A percentile compares a stretch with the other conserved stretches of the same genome.
Evolutionary conservation across 2,113 vertebrate genomes (phyloP).

Genomic region (Otocyon megalotis): DNA sequence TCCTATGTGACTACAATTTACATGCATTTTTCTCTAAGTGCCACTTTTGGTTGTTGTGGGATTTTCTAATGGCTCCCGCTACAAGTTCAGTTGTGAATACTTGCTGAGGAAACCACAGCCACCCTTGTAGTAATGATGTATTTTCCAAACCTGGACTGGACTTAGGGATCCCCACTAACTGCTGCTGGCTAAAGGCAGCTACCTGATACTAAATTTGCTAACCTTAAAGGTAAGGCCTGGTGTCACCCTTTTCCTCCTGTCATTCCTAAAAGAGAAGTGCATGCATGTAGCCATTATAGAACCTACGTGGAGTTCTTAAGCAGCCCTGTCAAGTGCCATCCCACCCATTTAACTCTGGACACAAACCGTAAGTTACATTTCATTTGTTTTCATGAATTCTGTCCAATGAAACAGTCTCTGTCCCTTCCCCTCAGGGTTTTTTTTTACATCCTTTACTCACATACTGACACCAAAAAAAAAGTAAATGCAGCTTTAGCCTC

Average conservation of each 20-base stretch:
- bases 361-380: neutral
- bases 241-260: conserved; percentile 22
- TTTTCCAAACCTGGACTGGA: neutral
- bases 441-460: neutral
- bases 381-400: neutral
- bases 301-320: neutral
- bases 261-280: conserved; percentile 6
- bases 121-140: neutral
- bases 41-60: neutral
- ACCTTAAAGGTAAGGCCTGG: neutral
- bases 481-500: conserved; percentile 19
- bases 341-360: neutral
- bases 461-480: neutral
- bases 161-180: neutral
- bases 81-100: neutral
- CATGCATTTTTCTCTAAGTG: conserved; percentile 2
- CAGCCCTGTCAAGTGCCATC: neutral
- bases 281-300: neutral
- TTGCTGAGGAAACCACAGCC: neutral
- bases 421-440: neutral
- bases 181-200: neutral
- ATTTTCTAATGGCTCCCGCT: neutral
- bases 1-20: conserved; percentile 26
- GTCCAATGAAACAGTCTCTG: neutral
- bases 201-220: neutral